These are phyloP conservation scores for Silvanus unidentatus DNA, from an alignment of 2,888 invertebrate species.

Conservation along the genomic window DNA sequence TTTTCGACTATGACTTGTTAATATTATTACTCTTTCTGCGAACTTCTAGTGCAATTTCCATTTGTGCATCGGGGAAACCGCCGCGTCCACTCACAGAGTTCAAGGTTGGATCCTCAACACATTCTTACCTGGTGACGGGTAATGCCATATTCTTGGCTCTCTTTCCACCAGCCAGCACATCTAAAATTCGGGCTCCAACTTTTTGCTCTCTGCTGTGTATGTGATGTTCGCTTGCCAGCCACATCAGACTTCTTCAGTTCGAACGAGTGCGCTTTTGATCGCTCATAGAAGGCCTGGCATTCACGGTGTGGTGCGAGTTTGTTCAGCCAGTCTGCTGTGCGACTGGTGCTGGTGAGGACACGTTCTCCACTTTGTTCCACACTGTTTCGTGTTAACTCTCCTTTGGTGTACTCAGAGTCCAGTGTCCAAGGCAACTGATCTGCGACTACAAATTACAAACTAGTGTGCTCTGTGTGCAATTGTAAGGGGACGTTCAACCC, in stretches of 20 bases:
- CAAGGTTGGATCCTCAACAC: constrained; percentile 20
- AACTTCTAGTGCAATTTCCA: too few species aligned
- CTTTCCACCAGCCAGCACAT: constrained; percentile 9
- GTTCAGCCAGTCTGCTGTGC: constrained; percentile 1
- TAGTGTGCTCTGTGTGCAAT: not conserved
- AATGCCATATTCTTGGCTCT: not conserved
- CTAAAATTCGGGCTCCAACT: constrained; percentile 22
- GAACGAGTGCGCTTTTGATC: too few species aligned
- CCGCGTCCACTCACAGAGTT: constrained; percentile 16
- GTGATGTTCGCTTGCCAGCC: not conserved
- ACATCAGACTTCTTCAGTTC: too few species aligned
- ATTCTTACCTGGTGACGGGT: constrained; percentile 23
- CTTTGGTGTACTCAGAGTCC: not conserved
- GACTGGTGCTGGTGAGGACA: not conserved
- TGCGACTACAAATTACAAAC: not conserved
- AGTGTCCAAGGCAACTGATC: not conserved
- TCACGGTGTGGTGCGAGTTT: too few species aligned
- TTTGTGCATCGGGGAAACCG: too few species aligned
- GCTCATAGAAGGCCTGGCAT: too few species aligned
- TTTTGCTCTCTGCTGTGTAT: constrained; percentile 7
- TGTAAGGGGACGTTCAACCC: too few species aligned
- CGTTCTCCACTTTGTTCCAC: not conserved
- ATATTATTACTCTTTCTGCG: constrained; percentile 13
- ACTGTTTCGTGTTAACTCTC: not conserved
- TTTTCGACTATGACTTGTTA: constrained; percentile 11